Evolutionary conservation across 2,113 vertebrate genomes (phyloP), one percentile per base, ranked within the genome.

Genomic region (Corythoichthys haematopterus): DNA sequence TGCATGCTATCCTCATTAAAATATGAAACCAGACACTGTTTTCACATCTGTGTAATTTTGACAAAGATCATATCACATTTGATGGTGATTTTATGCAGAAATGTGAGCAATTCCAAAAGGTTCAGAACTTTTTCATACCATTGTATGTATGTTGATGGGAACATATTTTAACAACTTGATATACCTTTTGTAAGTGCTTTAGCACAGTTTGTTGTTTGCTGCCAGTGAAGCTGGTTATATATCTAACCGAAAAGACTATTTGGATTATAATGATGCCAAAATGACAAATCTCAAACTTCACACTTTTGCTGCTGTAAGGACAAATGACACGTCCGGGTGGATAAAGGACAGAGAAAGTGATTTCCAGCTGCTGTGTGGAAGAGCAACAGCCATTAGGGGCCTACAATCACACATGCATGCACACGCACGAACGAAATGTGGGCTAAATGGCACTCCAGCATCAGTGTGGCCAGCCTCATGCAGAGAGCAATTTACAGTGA

Each of bases 301-400:
- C 46, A 33, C 35, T 70, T 66, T 70, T 57, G 48, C 56, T 64
- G 60, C 47, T 70, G 56, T 56, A 70, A 63, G 72, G 63, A 68
- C 69, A 81, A 86, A 85, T 28, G 35, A 73, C 78, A 84, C 55
- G 80, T 76, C 80, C 68, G 69, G 74, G 77, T 69, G 43, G 48
- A 72, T 67, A 58, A 66, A 77, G 20, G 45, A 65, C 0, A 76
- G 63, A 53, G 55, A 33, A 62, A 58, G 37, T 71, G 68, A 63
- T 79, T 76, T 74, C 45, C 50, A 80, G 78, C 68, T 13, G 40
- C 62, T 0, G 46, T 20, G 69, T 80, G 70, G 50, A 74, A 46
- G 37, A 74, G 81, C 70, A 68, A 71, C 45, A 74, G 72, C 52
- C 71, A 65, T 69, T 48, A 20, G 50, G 8, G 50, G 56, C 61